These are phyloP conservation scores for Tiliqua scincoides DNA, from an alignment of 2,113 vertebrate genomes.

Conservation along the genomic window DNA sequence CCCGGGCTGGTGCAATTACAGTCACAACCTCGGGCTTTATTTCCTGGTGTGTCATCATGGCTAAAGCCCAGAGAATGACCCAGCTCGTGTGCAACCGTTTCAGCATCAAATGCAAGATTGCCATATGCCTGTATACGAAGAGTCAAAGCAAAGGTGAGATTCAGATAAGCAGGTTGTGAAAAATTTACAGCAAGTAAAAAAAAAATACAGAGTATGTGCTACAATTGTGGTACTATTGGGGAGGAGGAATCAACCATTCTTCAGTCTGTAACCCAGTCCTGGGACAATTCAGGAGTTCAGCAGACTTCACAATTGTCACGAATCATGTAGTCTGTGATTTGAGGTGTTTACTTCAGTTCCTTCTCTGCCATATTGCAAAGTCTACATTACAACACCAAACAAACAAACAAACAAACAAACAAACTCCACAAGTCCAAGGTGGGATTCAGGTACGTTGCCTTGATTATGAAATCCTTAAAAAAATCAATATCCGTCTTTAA, in stretches of 20 bases:
- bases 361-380: background rate
- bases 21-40: background rate
- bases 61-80: slow-evolving; percentile 10
- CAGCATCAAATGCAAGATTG: background rate
- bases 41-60: background rate
- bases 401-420: background rate
- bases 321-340: background rate
- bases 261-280: background rate
- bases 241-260: background rate
- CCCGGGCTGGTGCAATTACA: background rate
- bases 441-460: too few relatives aligned
- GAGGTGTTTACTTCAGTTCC: background rate
- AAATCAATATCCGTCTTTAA: too few relatives aligned
- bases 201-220: background rate
- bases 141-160: background rate
- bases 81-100: background rate
- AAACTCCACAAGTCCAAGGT: background rate
- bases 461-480: too few relatives aligned
- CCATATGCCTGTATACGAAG: background rate
- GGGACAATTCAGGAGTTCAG: background rate
- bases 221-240: background rate
- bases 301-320: background rate
- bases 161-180: background rate
- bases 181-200: background rate
- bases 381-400: background rate